These are phyloP conservation scores for Martes flavigula DNA, from an alignment of 2,797 vertebrate species.

Conservation along the genomic window DNA sequence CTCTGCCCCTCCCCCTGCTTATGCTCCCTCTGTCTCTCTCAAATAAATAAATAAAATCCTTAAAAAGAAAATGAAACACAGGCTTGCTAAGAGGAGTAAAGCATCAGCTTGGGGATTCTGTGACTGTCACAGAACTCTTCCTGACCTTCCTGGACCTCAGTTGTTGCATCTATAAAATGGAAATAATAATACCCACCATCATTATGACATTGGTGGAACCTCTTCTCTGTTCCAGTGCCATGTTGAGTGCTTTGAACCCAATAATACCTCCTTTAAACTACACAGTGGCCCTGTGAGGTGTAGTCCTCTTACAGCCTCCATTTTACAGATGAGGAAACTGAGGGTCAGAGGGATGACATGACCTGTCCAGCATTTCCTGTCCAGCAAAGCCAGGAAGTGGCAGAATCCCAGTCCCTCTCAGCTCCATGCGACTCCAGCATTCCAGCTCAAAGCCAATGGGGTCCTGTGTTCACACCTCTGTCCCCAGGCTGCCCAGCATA, in stretches of 20 bases:
- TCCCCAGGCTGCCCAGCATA: accelerated
- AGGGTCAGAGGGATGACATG: not conserved
- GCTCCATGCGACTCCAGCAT: not conserved
- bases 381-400: not conserved
- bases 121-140: not conserved
- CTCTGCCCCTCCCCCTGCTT: not conserved
- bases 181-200: not conserved
- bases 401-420: not conserved
- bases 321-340: not conserved
- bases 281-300: not conserved
- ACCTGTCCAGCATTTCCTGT: not conserved
- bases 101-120: not conserved
- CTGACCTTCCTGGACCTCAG: not conserved
- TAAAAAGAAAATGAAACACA: not conserved
- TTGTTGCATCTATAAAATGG: not conserved
- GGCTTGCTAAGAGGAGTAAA: not conserved
- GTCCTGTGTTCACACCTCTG: not conserved
- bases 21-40: not conserved
- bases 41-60: not conserved
- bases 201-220: accelerated
- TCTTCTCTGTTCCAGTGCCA: not conserved
- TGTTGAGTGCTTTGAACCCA: not conserved
- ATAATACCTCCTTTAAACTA: not conserved
- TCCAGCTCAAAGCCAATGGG: not conserved
- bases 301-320: no score